Base-by-base conservation (phyloP, 2,888 invertebrate genomes). In the Trissonchulus latispiculum region DNA sequence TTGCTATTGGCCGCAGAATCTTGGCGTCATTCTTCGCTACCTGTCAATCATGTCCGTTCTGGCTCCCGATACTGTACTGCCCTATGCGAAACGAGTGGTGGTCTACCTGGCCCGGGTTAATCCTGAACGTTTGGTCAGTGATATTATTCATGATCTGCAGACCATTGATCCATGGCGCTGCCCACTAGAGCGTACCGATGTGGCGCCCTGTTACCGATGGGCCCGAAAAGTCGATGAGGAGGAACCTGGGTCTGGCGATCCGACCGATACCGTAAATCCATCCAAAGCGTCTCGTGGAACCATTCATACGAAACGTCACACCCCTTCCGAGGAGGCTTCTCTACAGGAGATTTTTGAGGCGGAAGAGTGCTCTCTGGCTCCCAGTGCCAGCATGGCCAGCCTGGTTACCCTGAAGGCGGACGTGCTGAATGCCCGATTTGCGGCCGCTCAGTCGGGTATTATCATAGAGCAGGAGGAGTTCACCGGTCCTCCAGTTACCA, bases 161-260 rank as follows among this genome's bases (percentile, higher is more conserved):
- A 95, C 95, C 0, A 95, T 96, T 32, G 96, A 96, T 86, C 94
- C 95, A 0, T 87, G 96, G 72, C 95, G 94, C 85, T 95, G 95
- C 84, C 88, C 93, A 77, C 93, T 99, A 78, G 96, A 97, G 84
- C 88, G 97, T 75, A 96, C 95, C 0, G 96, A 97, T 87, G 95
- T 96, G 0, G 95, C 97, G 35, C 99, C 97, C 1, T 99, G 95
- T 86, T 99, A 95, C 85, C 89, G 97, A 61, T 88, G 96, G 79
- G 36, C 77, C 77, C 29, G 77, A 74, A 35, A 67, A 18, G 28
- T 71, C 36, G 59, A 71, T 35, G 64, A 61, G 28, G 48, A 71
- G 3, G 28, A 31, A 1, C 8, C 36, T 1, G 36, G n/a, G 3
- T 8, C 36, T 3, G 66, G 66, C 8, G 66, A 33, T 32, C 15